These are phyloP conservation scores for Tolypeutes matacus DNA, from an alignment of 2,797 vertebrate species.

Conservation along the genomic window DNA sequence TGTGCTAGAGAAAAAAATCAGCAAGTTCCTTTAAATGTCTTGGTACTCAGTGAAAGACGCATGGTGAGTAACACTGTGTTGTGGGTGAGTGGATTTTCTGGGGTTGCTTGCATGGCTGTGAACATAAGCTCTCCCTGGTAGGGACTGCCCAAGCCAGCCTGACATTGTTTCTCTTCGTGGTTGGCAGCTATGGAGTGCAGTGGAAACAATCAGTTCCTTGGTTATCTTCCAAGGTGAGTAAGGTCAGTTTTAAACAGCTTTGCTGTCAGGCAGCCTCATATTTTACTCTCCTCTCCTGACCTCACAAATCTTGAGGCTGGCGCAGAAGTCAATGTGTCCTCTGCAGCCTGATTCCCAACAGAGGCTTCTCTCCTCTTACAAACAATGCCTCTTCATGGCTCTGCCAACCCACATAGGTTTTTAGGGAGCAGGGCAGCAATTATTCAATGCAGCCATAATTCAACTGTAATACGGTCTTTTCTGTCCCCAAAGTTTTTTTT, in stretches of 20 bases:
- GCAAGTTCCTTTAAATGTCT: background rate
- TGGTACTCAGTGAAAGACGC: background rate
- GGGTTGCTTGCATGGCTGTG: background rate
- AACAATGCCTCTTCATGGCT: background rate
- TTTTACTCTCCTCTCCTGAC: constrained; percentile 72
- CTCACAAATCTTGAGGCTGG: constrained; percentile 76
- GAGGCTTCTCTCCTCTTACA: background rate
- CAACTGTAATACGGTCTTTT: constrained; percentile 10
- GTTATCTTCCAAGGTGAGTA: constrained; percentile 72
- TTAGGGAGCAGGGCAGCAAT: constrained; percentile 45
- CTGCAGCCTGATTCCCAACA: background rate
- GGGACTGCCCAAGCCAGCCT: background rate
- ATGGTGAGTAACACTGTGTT: background rate
- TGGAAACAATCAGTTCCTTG: constrained; percentile 60
- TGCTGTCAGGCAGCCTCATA: constrained; percentile 74
- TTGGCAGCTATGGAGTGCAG: constrained; percentile 51
- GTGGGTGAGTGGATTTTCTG: background rate
- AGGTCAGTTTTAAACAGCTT: constrained; percentile 79
- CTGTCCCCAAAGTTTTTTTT: background rate
- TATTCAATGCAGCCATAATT: constrained; percentile 42
- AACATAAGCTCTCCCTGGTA: constrained; percentile 1
- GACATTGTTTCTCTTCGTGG: background rate
- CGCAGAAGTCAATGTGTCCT: constrained; percentile 62
- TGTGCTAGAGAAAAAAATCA: background rate
- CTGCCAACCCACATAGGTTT: constrained; percentile 3